phyloP scores from a whole-genome alignment of 1,140 invertebrate genomes.

The Medauroidea extradentata region DNA sequence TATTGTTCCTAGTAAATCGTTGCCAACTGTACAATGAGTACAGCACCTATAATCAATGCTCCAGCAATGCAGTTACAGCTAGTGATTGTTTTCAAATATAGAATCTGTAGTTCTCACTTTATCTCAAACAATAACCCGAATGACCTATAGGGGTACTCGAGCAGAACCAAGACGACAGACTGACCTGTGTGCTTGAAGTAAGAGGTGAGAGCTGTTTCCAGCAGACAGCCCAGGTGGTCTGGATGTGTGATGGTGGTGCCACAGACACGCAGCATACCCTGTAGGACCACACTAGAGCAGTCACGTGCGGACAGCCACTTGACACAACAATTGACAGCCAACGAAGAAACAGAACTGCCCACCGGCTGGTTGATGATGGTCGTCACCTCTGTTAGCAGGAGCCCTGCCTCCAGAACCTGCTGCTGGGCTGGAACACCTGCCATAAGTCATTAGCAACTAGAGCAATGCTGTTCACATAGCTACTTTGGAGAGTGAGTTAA shows the following conservation, averaged over 20 bases:
- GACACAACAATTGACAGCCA: slow-evolving; percentile 27
- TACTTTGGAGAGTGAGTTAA: too few species aligned
- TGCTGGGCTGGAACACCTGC: slow-evolving; percentile 47
- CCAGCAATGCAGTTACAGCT: too few species aligned
- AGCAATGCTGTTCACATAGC: not conserved
- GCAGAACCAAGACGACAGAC: slow-evolving; percentile 2
- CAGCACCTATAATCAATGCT: too few species aligned
- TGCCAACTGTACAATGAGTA: too few species aligned
- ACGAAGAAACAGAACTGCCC: slow-evolving; percentile 20
- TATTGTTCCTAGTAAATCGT: too few species aligned
- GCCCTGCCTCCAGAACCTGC: slow-evolving; percentile 48
- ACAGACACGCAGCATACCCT: slow-evolving; percentile 45
- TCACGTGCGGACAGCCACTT: slow-evolving; percentile 38
- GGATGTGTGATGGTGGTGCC: slow-evolving; percentile 43
- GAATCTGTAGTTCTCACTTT: too few species aligned
- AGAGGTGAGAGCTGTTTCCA: slow-evolving; percentile 47
- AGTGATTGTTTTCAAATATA: too few species aligned
- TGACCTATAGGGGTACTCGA: too few species aligned
- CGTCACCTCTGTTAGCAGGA: slow-evolving; percentile 47
- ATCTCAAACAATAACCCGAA: too few species aligned
- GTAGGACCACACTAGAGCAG: slow-evolving; percentile 45
- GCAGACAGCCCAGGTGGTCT: slow-evolving; percentile 43
- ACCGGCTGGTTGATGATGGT: slow-evolving; percentile 45
- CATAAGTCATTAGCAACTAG: too few species aligned
- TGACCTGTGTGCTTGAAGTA: slow-evolving; percentile 47